Percentiles rank a stretch among this genome's conserved stretches.
Evolutionary conservation across 2,797 vertebrate genomes (phyloP).

Genomic region (Pseudochirops corinnae): DNA sequence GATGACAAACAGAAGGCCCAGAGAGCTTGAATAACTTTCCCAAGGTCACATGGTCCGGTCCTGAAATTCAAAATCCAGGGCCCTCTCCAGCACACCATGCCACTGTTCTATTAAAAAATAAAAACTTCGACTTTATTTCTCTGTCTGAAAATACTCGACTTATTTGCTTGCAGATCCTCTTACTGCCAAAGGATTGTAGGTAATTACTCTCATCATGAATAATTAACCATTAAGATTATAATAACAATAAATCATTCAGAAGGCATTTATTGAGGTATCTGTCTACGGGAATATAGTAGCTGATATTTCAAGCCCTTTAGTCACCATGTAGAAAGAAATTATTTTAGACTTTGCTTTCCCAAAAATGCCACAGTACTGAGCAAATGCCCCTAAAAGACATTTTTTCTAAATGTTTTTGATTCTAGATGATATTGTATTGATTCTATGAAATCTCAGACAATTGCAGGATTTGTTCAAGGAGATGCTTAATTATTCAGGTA

Average conservation of each 20-base stretch:
- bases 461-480: not conserved
- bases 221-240: slow-evolving; percentile 55
- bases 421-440: not conserved
- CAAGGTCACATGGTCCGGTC: not conserved
- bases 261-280: slow-evolving; percentile 34
- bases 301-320: slow-evolving; percentile 51
- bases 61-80: not conserved
- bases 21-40: not conserved
- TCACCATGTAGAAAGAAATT: slow-evolving; percentile 36
- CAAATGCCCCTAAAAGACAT: not conserved
- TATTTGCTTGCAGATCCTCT: slow-evolving; percentile 32
- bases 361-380: slow-evolving; percentile 46
- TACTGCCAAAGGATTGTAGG: slow-evolving; percentile 48
- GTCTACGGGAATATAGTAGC: slow-evolving; percentile 15
- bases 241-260: slow-evolving; percentile 57
- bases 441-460: not conserved
- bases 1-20: not conserved
- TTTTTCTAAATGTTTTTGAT: not conserved
- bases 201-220: slow-evolving; percentile 34
- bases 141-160: slow-evolving; percentile 34
- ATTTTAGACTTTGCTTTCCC: slow-evolving; percentile 31
- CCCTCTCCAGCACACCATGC: not conserved
- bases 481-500: not conserved
- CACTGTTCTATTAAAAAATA: not conserved
- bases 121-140: slow-evolving; percentile 28